A percentile compares a stretch with the other conserved stretches of the same genome.
Evolutionary conservation across 2,113 vertebrate genomes (phyloP).

Genomic region (Poecilia latipinna): DNA sequence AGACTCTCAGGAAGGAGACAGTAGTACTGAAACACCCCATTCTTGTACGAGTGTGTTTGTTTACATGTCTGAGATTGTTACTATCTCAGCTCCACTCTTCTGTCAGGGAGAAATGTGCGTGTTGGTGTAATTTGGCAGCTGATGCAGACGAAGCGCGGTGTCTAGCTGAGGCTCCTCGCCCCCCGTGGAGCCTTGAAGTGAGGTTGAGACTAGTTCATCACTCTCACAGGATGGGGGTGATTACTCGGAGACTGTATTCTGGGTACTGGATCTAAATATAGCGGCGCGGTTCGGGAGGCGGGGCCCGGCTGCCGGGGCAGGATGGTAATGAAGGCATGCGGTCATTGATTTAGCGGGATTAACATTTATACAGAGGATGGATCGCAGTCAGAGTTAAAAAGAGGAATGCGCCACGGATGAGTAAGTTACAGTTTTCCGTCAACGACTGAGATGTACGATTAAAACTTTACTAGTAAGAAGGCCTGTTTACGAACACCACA

Average conservation of each 20-base stretch:
- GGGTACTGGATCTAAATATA: constrained; percentile 72
- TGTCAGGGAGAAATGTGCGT: not conserved
- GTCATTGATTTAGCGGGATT: constrained; percentile 46
- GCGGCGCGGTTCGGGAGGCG: constrained; percentile 34
- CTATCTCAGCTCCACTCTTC: not conserved
- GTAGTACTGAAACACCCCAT: not conserved
- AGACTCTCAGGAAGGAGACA: not conserved
- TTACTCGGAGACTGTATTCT: constrained; percentile 69
- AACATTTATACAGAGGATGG: constrained; percentile 25
- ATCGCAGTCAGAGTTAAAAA: not conserved
- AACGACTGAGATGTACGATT: not conserved
- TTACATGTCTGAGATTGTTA: not conserved
- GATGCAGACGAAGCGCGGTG: constrained; percentile 22
- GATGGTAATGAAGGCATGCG: constrained; percentile 50
- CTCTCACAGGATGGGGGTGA: constrained; percentile 76
- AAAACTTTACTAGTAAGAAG: not conserved
- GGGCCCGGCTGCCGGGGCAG: constrained; percentile 21
- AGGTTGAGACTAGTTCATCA: constrained; percentile 64
- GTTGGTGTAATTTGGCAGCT: constrained; percentile 22
- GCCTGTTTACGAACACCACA: not conserved
- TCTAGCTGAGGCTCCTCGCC: constrained; percentile 36
- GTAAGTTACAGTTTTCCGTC: not conserved
- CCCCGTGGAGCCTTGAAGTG: constrained; percentile 39
- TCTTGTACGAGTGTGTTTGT: not conserved
- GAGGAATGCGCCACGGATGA: not conserved